Percentiles rank a stretch among this genome's conserved stretches.
Conservation (phyloP, 2,888 invertebrate species). For the Lomographa bimaculata region DNA sequence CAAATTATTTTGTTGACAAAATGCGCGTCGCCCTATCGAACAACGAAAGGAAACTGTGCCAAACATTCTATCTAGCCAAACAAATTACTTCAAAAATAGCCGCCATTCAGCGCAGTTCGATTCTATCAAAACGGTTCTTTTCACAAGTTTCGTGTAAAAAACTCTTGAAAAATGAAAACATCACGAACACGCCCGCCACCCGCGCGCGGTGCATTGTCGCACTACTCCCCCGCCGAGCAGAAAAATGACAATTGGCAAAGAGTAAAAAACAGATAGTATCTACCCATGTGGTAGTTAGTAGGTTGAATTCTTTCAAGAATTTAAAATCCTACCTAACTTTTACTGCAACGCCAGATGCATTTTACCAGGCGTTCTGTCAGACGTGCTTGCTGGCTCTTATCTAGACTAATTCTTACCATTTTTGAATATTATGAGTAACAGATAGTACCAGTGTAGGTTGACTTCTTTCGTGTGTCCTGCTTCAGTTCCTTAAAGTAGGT, state of each 20-base stretch:
- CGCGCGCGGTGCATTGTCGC: conserved; percentile 60
- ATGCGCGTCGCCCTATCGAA: not conserved
- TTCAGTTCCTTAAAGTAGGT: no score
- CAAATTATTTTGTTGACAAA: no score
- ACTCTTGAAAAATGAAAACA: conserved; percentile 76
- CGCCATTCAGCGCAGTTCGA: conserved; percentile 29
- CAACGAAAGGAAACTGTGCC: not conserved
- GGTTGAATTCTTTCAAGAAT: no score
- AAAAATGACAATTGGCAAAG: conserved; percentile 64
- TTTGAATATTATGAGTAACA: no score
- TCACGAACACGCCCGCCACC: conserved; percentile 54
- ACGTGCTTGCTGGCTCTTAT: no score
- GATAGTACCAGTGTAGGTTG: no score
- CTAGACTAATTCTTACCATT: no score
- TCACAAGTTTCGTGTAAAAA: conserved; percentile 46
- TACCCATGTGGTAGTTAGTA: no score
- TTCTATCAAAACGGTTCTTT: conserved; percentile 50
- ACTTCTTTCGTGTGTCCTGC: no score
- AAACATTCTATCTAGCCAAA: conserved; percentile 25
- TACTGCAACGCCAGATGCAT: no score
- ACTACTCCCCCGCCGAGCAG: conserved; percentile 61
- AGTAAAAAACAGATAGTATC: conserved; percentile 31
- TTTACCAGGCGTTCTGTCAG: no score
- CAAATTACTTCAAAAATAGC: conserved; percentile 33
- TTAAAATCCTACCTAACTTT: no score